Base-by-base conservation (phyloP, 1,140 invertebrate genomes). In the Lysiphlebus fabarum region DNA sequence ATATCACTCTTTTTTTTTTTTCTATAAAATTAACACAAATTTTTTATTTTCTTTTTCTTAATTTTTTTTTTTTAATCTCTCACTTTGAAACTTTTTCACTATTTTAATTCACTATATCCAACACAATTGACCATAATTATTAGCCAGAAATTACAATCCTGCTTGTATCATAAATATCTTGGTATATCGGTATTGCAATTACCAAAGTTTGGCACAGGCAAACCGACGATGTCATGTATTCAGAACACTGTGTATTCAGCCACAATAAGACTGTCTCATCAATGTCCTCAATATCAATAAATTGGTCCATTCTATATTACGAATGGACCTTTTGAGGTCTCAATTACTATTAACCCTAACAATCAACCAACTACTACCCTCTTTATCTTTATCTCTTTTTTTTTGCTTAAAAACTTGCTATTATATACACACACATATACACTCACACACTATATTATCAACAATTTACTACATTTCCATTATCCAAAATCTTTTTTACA, bases 201-300 rank as follows among this genome's bases (percentile, higher is more conserved):
- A 53, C 58, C 58, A 59, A 59, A 53, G 42, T 34, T 48, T 59
- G 58, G 58, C 58, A 53, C 58, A 34, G 36, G 42, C 51, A 53
- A 59, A 53, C 58, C 50, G 50, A 53, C 41, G 50, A 53, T 41
- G 53, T n/a, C 26, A 44, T 43, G 17, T 26, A 26, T 26, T 26
- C 17, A 26, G 17, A 1, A 26, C 48, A 43, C 17, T 17, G 11
- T n/a, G 9, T 12, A 10, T 47, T 43, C 26, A 51, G 45, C 50
- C 42, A 17, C 33, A 26, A 34, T 12, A 43, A 14, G 41, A 26
- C 10, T 10, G 41, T 53, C 50, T 47, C 51, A 40, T 34, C 26
- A 12, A 26, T 45, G 12, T 59, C 49, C 34, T 59, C 43, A 34
- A 50, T 12, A 17, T 40, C 49, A 14, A 47, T 40, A 10, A 37